Evolutionary conservation across 1,140 invertebrate species (phyloP), one percentile per base, ranked within the genome.

Genomic region (Tetramorium simillimum): DNA sequence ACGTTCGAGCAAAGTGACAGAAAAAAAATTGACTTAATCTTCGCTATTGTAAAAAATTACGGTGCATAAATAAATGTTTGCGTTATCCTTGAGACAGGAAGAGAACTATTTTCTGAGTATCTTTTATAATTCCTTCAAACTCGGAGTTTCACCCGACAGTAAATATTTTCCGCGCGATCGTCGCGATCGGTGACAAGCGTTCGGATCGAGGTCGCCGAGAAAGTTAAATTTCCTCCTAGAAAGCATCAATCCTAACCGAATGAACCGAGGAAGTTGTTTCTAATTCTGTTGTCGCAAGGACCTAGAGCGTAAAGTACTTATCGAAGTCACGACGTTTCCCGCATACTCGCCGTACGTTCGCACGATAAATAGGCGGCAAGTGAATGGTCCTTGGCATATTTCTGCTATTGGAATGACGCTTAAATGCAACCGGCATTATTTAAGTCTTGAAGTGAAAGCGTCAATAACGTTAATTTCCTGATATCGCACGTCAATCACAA

Each of bases 181-280:
- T 40, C 16, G 49, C 51, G 40, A 4, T 67, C 24, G 51, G 16
- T 49, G 53, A 75, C 67, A 46, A 75, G 24, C 21, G 53, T 84
- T 60, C 6, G 56, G 28, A 60, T 75, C 53, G 24, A 73, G 67
- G 33, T 10, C 49, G 37, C 0, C 37, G 51, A 49, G 67, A 82
- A 73, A 82, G 40, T 82, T 73, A 60, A 82, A 75, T 73, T 60
- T 84, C 40, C 24, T 46, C 24, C 18, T 46, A 75, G 53, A 75
- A 75, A 60, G 40, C 72, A 84, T 62, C 53, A 18, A 46, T 37
- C 40, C 18, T n/a, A 62, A 60, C 40, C 24, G 18, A 49, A 49
- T 37, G 16, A 46, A 73, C 40, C 21, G 12, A 12, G 18, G 28
- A 62, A 37, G 56, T 46, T 46, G 24, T 60, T 37, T 82, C 67